A percentile compares a stretch with the other conserved stretches of the same genome.
Conservation (phyloP, 2,888 invertebrate species). For the Phorcus lineatus region DNA sequence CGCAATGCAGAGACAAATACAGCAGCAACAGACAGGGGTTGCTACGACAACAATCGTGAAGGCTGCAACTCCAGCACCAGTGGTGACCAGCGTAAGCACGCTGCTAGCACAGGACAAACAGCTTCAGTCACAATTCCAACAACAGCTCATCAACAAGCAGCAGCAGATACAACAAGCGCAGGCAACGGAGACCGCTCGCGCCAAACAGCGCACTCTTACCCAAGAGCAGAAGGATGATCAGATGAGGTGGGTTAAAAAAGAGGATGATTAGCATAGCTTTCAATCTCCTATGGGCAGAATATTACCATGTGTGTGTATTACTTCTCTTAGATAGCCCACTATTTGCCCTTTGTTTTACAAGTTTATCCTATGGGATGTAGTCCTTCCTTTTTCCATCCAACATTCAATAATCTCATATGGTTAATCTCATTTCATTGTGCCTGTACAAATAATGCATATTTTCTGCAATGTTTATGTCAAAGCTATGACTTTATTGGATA, state of each 20-base stretch:
- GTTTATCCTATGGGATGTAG: no score
- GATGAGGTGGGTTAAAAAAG: conserved; percentile 59
- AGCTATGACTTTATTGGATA: no score
- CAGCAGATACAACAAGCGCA: conserved; percentile 44
- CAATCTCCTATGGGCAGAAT: no score
- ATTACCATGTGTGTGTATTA: no score
- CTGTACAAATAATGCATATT: no score
- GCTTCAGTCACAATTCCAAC: conserved; percentile 28
- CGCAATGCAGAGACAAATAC: conserved; percentile 85
- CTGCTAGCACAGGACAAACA: conserved; percentile 37
- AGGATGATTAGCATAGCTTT: no score
- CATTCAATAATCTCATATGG: no score
- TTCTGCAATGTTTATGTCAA: no score
- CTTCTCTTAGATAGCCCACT: no score
- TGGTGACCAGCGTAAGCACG: conserved; percentile 32
- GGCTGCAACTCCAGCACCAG: conserved; percentile 5
- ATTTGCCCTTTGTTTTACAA: no score
- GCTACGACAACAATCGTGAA: conserved; percentile 24
- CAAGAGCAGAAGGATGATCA: conserved; percentile 74
- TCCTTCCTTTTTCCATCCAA: no score
- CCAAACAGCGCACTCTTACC: conserved; percentile 57
- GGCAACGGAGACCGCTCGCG: conserved; percentile 35
- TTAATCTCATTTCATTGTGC: no score
- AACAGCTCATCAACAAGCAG: conserved; percentile 25
- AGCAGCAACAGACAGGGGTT: conserved; percentile 49